phyloP scores from a whole-genome alignment of 2,888 invertebrate genomes.

The Drosophila tanythrix region DNA sequence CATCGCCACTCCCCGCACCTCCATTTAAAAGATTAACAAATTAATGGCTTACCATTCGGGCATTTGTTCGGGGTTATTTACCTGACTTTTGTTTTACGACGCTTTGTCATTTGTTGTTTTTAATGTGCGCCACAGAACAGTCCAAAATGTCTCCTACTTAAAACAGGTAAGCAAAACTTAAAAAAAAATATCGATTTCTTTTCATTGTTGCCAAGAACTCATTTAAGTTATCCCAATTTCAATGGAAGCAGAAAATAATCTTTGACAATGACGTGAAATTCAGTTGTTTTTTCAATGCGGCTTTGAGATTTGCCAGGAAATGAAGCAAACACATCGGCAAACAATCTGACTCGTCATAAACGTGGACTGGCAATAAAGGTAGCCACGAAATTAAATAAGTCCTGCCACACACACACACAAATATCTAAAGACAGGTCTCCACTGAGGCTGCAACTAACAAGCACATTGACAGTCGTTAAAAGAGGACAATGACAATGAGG shows the following conservation, averaged over 20 bases:
- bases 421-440: not conserved
- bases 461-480: conserved; percentile 51
- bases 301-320: conserved; percentile 8
- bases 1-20: not conserved
- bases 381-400: conserved; percentile 48
- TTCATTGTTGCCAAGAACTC: not conserved
- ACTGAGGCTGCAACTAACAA: conserved; percentile 38
- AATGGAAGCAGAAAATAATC: conserved; percentile 3
- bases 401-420: not conserved
- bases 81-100: conserved; percentile 30
- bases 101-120: conserved; percentile 47
- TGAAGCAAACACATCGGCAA: conserved; percentile 15
- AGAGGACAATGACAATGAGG: conserved; percentile 31
- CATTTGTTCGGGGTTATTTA: conserved; percentile 1
- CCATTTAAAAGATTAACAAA: conserved; percentile 48
- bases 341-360: conserved; percentile 29
- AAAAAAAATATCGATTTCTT: not conserved
- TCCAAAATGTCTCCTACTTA: conserved; percentile 9
- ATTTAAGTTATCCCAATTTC: conserved; percentile 9
- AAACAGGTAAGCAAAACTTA: conserved; percentile 7
- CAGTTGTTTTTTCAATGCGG: conserved; percentile 9
- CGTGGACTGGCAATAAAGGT: conserved; percentile 30
- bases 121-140: conserved; percentile 30
- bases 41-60: conserved; percentile 25
- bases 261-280: conserved; percentile 28